Conservation (phyloP, 2,113 vertebrate species). For the Trichechus manatus region DNA sequence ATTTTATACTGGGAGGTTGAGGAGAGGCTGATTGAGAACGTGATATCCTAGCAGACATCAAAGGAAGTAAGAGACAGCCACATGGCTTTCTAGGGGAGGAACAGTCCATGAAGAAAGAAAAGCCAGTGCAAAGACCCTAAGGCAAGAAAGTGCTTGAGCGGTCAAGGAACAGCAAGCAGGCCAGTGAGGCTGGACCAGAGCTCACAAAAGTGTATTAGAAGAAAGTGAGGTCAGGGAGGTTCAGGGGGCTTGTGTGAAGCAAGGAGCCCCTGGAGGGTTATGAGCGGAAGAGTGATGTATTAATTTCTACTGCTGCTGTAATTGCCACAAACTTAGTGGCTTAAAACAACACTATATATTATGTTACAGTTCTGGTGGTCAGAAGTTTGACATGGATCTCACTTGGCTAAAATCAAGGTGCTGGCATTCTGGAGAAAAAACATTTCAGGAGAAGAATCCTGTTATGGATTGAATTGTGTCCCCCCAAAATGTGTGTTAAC, state of each 20-base stretch:
- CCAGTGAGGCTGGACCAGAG: not conserved
- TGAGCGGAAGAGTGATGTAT: not conserved
- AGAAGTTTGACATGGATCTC: not conserved
- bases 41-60: not conserved
- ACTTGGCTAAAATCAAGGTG: not conserved
- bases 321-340: not conserved
- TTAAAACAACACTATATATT: not conserved
- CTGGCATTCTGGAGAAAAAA: too few relatives aligned
- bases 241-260: not conserved
- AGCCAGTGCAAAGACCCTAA: not conserved
- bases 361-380: not conserved
- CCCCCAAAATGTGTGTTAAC: too few relatives aligned
- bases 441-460: not conserved
- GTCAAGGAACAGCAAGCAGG: not conserved
- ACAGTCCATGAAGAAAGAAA: not conserved
- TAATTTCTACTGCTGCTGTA: not conserved
- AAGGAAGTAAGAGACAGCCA: not conserved
- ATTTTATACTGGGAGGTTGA: not conserved
- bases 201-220: too few relatives aligned
- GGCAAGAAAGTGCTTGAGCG: too few relatives aligned
- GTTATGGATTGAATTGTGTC: too few relatives aligned
- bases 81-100: not conserved
- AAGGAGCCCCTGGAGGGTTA: not conserved
- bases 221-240: not conserved
- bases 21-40: not conserved